Percentiles rank a stretch among this genome's conserved stretches.
phyloP scores from a whole-genome alignment of 2,797 vertebrate species.

The Nannoperca australis region DNA sequence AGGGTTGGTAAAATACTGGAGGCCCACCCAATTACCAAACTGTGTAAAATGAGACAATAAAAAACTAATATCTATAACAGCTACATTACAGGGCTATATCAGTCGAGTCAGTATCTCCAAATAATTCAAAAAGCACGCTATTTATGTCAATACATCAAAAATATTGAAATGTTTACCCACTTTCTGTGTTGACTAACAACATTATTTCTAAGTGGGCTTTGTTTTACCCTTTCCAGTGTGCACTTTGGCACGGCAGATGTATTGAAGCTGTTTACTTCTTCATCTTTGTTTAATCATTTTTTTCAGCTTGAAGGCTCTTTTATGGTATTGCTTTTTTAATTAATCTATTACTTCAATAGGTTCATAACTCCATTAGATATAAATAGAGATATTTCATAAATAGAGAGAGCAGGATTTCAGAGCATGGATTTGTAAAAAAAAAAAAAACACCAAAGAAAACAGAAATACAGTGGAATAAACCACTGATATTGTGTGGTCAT shows the following conservation, averaged over 20 bases:
- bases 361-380: background rate
- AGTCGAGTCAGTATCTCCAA: background rate
- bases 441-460: conserved; percentile 8
- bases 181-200: background rate
- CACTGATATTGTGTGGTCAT: conserved; percentile 60
- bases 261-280: conserved; percentile 21
- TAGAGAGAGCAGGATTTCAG: conserved; percentile 3
- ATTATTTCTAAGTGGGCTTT: conserved; percentile 8
- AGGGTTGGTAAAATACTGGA: background rate
- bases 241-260: background rate
- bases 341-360: conserved; percentile 25
- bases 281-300: background rate
- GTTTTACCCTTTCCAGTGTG: conserved; percentile 31
- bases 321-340: conserved; percentile 25
- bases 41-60: background rate
- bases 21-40: background rate
- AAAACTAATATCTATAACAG: background rate
- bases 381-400: conserved; percentile 19
- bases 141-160: conserved; percentile 21
- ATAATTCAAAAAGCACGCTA: conserved; percentile 1
- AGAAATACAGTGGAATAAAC: conserved; percentile 43
- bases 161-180: conserved; percentile 11
- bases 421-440: background rate
- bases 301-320: conserved; percentile 26
- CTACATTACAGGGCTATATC: background rate